phyloP scores from a whole-genome alignment of 2,888 invertebrate genomes.

The Tiphia femorata region DNA sequence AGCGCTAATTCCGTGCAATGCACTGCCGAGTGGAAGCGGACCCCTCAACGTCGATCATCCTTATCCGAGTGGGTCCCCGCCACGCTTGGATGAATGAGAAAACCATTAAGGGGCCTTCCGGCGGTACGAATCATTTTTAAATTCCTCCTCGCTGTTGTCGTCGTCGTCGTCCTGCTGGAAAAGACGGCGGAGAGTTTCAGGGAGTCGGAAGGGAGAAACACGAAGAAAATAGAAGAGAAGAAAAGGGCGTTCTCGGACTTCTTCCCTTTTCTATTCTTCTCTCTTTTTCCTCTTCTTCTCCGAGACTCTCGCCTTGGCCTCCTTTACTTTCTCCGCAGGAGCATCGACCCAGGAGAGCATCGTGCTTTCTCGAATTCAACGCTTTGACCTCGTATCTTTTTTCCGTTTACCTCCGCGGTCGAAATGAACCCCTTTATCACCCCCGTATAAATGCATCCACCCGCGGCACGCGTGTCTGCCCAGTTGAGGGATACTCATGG shows the following conservation, averaged over 20 bases:
- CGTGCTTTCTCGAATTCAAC: no score
- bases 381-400: no score
- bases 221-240: neutral
- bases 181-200: neutral
- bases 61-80: neutral
- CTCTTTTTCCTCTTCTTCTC: conserved; percentile 4
- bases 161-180: neutral
- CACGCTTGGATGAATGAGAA: conserved; percentile 13
- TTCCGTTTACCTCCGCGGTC: no score
- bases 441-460: no score
- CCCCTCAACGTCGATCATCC: conserved; percentile 17
- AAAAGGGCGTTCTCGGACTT: neutral
- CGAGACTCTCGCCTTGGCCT: neutral
- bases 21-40: conserved; percentile 1
- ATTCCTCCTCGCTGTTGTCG: conserved; percentile 9
- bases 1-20: conserved; percentile 13
- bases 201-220: no score
- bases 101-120: conserved; percentile 15
- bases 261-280: neutral
- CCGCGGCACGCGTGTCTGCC: no score
- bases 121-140: conserved; percentile 16
- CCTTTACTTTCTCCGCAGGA: no score
- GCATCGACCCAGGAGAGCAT: no score
- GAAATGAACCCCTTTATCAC: no score
- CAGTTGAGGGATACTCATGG: no score